Evolutionary conservation across 2,888 invertebrate genomes (phyloP).

Genomic region (Pyrgus malvae): DNA sequence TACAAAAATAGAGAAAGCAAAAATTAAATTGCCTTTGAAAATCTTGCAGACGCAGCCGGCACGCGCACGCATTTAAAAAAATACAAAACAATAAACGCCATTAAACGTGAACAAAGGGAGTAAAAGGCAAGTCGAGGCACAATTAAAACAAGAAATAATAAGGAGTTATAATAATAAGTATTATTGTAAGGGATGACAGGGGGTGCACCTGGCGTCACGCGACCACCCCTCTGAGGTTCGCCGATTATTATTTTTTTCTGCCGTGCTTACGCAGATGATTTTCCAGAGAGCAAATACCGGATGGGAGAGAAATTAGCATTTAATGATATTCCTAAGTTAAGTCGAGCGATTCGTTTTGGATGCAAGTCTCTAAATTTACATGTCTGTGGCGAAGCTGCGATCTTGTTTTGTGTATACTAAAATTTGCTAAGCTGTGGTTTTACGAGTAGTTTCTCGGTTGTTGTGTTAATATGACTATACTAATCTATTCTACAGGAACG

Average conservation of each 20-base stretch:
- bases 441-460: too few relatives aligned
- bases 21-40: slow-evolving; percentile 45
- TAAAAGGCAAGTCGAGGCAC: slow-evolving; percentile 78
- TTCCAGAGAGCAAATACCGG: slow-evolving; percentile 18
- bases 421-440: too few relatives aligned
- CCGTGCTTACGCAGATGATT: slow-evolving; percentile 19
- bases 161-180: slow-evolving; percentile 80
- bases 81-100: slow-evolving; percentile 76
- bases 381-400: too few relatives aligned
- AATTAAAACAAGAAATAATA: slow-evolving; percentile 82
- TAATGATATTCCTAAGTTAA: slow-evolving; percentile 8
- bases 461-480: too few relatives aligned
- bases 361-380: too few relatives aligned
- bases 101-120: slow-evolving; percentile 78
- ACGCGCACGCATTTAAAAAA: slow-evolving; percentile 68
- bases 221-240: slow-evolving; percentile 49
- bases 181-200: slow-evolving; percentile 66
- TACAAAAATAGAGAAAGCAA: slow-evolving; percentile 34
- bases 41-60: slow-evolving; percentile 70
- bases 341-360: not conserved
- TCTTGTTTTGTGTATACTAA: too few relatives aligned
- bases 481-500: too few relatives aligned
- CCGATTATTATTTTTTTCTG: slow-evolving; percentile 39
- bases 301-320: slow-evolving; percentile 25
- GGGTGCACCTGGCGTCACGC: slow-evolving; percentile 69